Percentiles rank a stretch among this genome's conserved stretches.
Conservation (phyloP, 2,797 vertebrate genomes). For the Sarcoramphus papa region DNA sequence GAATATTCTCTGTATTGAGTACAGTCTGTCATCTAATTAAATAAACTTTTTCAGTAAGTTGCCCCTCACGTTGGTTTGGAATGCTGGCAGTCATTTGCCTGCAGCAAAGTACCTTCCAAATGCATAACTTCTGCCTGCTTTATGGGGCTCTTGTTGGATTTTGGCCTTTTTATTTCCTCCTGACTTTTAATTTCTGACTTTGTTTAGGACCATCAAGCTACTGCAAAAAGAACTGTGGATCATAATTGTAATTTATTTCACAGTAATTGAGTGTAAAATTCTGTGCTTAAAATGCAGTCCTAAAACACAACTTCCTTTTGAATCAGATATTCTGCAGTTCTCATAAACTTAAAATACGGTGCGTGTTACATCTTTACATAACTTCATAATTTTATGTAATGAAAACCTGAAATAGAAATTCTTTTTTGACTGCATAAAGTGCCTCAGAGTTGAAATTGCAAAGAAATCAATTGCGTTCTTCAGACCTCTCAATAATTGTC, state of each 20-base stretch:
- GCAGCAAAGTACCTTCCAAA: neutral
- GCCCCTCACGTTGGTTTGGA: neutral
- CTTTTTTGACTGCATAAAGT: neutral
- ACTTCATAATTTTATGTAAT: neutral
- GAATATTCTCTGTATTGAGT: neutral
- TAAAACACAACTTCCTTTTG: neutral
- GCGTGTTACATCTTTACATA: neutral
- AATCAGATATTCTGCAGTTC: neutral
- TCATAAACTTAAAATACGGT: neutral
- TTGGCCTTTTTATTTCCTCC: neutral
- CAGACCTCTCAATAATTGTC: conserved; percentile 52
- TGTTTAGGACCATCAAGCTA: neutral
- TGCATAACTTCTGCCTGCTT: neutral
- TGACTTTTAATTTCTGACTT: neutral
- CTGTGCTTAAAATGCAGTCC: neutral
- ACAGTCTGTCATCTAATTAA: neutral
- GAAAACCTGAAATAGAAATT: neutral
- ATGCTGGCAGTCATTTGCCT: neutral
- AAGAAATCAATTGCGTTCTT: conserved; percentile 43
- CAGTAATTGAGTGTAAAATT: neutral
- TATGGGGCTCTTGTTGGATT: neutral
- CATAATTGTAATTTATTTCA: neutral
- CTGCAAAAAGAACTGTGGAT: neutral
- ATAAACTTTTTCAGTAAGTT: neutral
- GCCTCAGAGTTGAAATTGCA: neutral